Evolutionary conservation across 2,888 invertebrate genomes (phyloP).

Genomic region (Eristalis pertinax): DNA sequence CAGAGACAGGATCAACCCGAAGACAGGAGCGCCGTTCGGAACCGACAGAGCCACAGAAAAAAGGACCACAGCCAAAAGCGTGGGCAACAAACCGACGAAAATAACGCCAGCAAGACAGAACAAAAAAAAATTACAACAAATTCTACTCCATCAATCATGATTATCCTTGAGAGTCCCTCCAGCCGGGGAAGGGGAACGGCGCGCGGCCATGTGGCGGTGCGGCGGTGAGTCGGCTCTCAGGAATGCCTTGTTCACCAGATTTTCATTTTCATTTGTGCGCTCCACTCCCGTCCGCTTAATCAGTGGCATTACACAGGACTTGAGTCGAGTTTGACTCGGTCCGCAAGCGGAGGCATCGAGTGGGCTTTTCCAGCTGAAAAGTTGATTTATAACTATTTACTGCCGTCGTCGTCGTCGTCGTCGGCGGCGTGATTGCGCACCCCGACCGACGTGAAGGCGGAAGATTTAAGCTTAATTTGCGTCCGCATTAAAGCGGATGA

Average conservation of each 20-base stretch:
- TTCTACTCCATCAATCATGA: slow-evolving; percentile 70
- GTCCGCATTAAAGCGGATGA: slow-evolving; percentile 46
- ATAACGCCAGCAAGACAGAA: neutral
- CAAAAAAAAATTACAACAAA: slow-evolving; percentile 54
- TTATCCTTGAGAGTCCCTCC: slow-evolving; percentile 51
- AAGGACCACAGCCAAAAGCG: neutral
- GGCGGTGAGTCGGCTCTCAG: slow-evolving; percentile 24
- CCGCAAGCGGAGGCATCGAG: slow-evolving; percentile 11
- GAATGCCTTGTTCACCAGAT: slow-evolving; percentile 3
- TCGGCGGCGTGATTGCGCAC: neutral
- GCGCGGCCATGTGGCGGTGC: too few relatives aligned
- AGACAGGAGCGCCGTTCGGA: neutral
- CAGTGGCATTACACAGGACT: slow-evolving; percentile 41
- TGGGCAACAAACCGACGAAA: neutral
- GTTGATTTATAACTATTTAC: slow-evolving; percentile 63
- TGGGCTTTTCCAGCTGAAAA: neutral
- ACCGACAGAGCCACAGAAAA: neutral
- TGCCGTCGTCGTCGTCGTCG: neutral
- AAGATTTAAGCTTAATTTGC: slow-evolving; percentile 55
- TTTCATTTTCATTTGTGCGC: slow-evolving; percentile 4
- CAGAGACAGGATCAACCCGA: neutral
- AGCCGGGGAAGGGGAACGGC: neutral
- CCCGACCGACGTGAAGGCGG: neutral
- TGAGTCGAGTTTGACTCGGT: neutral
- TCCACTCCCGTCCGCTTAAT: slow-evolving; percentile 13